These are phyloP conservation scores for Enteromius radiatus DNA, from an alignment of 2,797 vertebrate genomes.

Conservation along the genomic window DNA sequence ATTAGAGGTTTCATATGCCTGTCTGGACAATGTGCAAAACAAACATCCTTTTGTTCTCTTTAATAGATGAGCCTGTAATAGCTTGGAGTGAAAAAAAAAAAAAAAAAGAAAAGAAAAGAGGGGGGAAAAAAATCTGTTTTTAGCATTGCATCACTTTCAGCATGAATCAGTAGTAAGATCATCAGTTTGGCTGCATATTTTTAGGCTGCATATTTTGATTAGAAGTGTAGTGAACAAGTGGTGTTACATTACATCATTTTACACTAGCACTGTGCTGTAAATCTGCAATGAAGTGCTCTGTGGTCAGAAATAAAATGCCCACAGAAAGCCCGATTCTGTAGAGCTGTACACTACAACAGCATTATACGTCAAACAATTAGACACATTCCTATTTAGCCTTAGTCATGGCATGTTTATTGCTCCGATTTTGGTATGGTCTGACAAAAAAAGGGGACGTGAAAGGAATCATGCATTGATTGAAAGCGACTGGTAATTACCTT, in stretches of 20 bases:
- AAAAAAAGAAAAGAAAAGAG: neutral
- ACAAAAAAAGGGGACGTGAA: neutral
- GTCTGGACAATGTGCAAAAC: conserved; percentile 52
- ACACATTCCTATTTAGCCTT: conserved; percentile 7
- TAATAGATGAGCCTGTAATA: conserved; percentile 47
- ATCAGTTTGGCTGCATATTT: conserved; percentile 6
- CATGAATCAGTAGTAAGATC: conserved; percentile 8
- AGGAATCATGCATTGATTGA: conserved; percentile 40
- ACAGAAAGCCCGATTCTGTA: neutral
- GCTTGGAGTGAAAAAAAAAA: conserved; percentile 28
- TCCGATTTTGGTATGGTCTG: neutral
- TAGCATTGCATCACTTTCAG: conserved; percentile 19
- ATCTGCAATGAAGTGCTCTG: conserved; percentile 6
- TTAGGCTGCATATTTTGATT: conserved; percentile 30
- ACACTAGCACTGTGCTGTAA: neutral
- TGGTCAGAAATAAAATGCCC: neutral
- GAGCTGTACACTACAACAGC: neutral
- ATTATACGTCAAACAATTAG: conserved; percentile 23
- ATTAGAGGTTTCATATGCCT: conserved; percentile 67
- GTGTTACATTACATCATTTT: conserved; percentile 11
- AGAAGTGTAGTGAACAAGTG: neutral
- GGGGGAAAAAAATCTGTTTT: neutral
- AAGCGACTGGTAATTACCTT: conserved; percentile 51
- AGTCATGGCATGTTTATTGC: conserved; percentile 15
- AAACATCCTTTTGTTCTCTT: conserved; percentile 62